Conservation (phyloP, 2,888 invertebrate genomes). For the Hyalella azteca region DNA sequence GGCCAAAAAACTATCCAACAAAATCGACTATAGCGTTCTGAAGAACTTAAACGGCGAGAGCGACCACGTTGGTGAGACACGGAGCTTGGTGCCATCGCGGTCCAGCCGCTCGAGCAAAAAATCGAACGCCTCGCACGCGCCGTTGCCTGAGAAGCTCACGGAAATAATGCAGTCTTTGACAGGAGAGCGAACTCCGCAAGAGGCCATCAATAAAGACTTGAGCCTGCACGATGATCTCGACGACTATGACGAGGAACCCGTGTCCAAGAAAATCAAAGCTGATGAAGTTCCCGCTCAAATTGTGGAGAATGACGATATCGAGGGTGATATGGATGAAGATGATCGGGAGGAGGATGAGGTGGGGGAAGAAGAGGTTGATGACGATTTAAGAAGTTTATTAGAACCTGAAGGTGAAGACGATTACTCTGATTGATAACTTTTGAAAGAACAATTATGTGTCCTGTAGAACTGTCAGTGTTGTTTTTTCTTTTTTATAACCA, state of each 20-base stretch:
- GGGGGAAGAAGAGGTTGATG: slow-evolving; percentile 58
- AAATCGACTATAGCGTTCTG: slow-evolving; percentile 97
- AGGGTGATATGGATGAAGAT: slow-evolving; percentile 51
- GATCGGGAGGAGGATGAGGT: slow-evolving; percentile 60
- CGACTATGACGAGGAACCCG: slow-evolving; percentile 41
- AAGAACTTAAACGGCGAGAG: slow-evolving; percentile 72
- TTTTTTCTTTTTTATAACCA: not conserved
- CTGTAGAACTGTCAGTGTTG: not conserved
- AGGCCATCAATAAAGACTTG: not conserved
- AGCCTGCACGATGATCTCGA: not conserved
- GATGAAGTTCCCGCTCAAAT: slow-evolving; percentile 4
- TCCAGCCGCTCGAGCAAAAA: not conserved
- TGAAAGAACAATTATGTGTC: not conserved
- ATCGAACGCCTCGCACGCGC: not conserved
- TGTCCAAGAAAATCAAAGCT: slow-evolving; percentile 14
- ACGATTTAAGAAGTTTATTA: slow-evolving; percentile 60
- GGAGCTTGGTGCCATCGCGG: not conserved
- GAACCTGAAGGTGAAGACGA: slow-evolving; percentile 59
- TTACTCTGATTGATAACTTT: slow-evolving; percentile 46
- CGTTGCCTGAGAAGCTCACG: slow-evolving; percentile 47
- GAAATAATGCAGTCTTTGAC: slow-evolving; percentile 51
- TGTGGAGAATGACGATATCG: slow-evolving; percentile 43
- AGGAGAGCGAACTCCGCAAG: slow-evolving; percentile 40
- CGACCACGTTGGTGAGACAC: slow-evolving; percentile 37
- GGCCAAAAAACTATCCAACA: slow-evolving; percentile 92